Base-by-base conservation (phyloP, 23 tunicate genomes). In the Clavelina lepadiformis region DNA sequence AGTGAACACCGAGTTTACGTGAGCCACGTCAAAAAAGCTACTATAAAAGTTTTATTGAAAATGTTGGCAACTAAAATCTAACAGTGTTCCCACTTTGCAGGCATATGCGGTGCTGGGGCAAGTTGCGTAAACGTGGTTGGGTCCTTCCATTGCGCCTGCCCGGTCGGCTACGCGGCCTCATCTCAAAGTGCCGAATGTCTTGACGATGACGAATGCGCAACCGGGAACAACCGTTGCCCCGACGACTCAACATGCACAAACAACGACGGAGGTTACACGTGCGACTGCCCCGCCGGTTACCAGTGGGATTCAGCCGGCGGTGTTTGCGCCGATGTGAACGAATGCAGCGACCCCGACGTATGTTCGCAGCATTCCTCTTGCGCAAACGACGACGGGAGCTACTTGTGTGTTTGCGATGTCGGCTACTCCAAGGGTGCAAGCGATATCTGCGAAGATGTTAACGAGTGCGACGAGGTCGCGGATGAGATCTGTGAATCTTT, bases 251-350 rank as follows among this genome's bases (percentile, higher is more conserved):
- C 35, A 0, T 78, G 84, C 50, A 22, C 8, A 1, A 68, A 78
- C 44, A 46, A 24, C 33, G 63, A 1, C n/a, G 84, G 84, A 3
- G 56, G 84, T 1, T 78, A 49, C 61, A 78, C 69, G 0, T 78
- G 84, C 33, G n/a, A 33, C 19, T 78, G 84, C 36, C 33, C 2
- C 3, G 1, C 18, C 3, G 84, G 84, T 3, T 68, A 24, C 37
- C 29, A 22, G n/a, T 78, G 75, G 75, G 49, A 78, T 23, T 33
- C 61, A 19, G 45, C 3, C 3, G 28, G 28, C 33, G 69, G 46
- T 28, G 35, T 34, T 3, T 78, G 84, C 28, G 60, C 60, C 27
- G 84, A 78, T 46, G 13, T 38, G 28, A 36, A 78, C 50, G 84
- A 78, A 46, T 78, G 84, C 30, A n/a, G 18, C 31, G 34, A 34